Evolutionary conservation across 1,140 invertebrate species (phyloP).

Genomic region (Hypothenemus hampei): DNA sequence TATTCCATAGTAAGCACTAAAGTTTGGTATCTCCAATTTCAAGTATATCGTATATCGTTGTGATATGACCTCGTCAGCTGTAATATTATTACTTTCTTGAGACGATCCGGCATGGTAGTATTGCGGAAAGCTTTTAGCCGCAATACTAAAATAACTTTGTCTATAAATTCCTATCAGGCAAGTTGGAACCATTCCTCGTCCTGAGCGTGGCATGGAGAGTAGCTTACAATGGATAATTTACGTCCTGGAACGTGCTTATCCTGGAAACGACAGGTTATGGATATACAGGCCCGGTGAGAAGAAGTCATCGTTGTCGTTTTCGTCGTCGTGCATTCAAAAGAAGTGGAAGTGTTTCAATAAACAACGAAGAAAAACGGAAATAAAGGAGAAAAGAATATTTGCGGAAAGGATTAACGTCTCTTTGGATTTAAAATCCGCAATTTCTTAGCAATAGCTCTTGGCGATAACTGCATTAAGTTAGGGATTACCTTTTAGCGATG

Average conservation of each 20-base stretch:
- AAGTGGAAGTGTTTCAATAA: too few relatives aligned
- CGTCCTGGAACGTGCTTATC: slow-evolving; percentile 7
- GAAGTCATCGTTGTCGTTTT: too few relatives aligned
- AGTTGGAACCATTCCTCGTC: slow-evolving; percentile 1
- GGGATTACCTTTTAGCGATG: too few relatives aligned
- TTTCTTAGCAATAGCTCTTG: too few relatives aligned
- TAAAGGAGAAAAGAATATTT: neutral
- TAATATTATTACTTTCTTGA: slow-evolving; percentile 11
- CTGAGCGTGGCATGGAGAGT: slow-evolving; percentile 5
- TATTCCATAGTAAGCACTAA: neutral
- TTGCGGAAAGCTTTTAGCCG: slow-evolving; percentile 15
- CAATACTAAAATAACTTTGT: slow-evolving; percentile 14
- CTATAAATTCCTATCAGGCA: slow-evolving; percentile 9
- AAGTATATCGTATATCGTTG: neutral
- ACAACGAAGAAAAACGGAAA: neutral
- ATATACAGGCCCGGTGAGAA: neutral
- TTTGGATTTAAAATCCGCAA: too few relatives aligned
- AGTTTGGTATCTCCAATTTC: neutral
- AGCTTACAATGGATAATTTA: slow-evolving; percentile 10
- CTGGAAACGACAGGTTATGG: slow-evolving; percentile 1
- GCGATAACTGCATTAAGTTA: too few relatives aligned
- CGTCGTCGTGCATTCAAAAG: too few relatives aligned
- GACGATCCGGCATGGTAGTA: neutral
- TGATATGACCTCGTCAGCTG: neutral
- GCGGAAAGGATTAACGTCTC: neutral